Evolutionary conservation across 2,113 vertebrate genomes (phyloP), one percentile per base, ranked within the genome.

Genomic region (Falcunculus frontatus): DNA sequence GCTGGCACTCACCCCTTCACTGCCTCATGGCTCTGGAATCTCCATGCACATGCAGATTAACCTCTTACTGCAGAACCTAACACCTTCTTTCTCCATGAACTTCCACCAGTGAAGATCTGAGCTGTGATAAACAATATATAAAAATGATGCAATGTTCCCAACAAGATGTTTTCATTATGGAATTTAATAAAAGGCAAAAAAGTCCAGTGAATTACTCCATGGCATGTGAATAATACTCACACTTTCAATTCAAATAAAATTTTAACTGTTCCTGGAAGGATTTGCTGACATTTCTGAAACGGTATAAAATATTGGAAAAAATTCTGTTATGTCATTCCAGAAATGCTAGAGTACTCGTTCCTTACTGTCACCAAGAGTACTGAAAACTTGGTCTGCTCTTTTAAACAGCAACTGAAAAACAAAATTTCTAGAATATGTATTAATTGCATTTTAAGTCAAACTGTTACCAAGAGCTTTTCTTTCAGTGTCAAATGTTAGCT

Each of bases 31-130:
- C 50, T 69, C 50, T 60, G 11, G 20, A 47, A 5, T 78, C 25
- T 35, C 13, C 10, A 25, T 10, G 5, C 7, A 70, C 9, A 9
- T 6, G 9, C 10, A 63, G 9, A 37, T n/a, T 23, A n/a, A n/a
- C 3, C 1, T 69, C 5, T 52, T 37, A 26, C 3, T 2, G 1
- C 14, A 49, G 12, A 76, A 15, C 10, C 7, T 65, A 49, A 27
- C 23, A 22, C 5, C 4, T 20, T 4, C 10, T 77, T 84, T 73
- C 13, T 53, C 15, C 12, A 10, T 53, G 23, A 47, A 13, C 16
- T 53, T 80, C 17, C 4, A 44, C 11, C 16, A 25, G 8, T 13
- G 5, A 73, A 90, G 17, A n/a, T 72, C 10, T 81, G 53, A 64
- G 13, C 25, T 77, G 15, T 42, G 29, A 81, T 27, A 81, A 79